Evolutionary conservation across 2,888 invertebrate species (phyloP).

Genomic region (Prosopocoilus inquinatus): DNA sequence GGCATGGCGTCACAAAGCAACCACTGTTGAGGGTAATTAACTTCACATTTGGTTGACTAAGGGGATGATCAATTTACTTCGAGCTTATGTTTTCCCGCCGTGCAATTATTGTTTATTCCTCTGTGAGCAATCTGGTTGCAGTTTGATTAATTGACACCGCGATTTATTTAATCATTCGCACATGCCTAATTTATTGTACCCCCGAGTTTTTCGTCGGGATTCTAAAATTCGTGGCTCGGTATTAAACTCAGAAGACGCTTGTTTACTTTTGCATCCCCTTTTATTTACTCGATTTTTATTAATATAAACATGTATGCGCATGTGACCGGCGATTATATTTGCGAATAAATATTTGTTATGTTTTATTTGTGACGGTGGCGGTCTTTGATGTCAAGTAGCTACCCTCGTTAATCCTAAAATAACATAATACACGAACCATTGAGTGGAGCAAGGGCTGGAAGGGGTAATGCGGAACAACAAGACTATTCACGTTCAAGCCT

Average conservation of each 20-base stretch:
- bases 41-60: conserved; percentile 37
- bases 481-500: conserved; percentile 39
- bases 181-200: too few relatives aligned
- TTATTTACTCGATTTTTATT: background rate
- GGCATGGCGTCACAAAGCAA: conserved; percentile 45
- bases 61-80: conserved; percentile 17
- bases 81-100: conserved; percentile 8
- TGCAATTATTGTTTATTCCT: background rate
- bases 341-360: conserved; percentile 43
- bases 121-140: too few relatives aligned
- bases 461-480: conserved; percentile 28
- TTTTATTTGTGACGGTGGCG: conserved; percentile 35
- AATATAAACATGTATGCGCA: conserved; percentile 20
- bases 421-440: conserved; percentile 42
- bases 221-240: too few relatives aligned
- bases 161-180: too few relatives aligned
- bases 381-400: conserved; percentile 47
- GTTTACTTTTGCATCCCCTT: too few relatives aligned
- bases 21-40: conserved; percentile 51
- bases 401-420: conserved; percentile 46
- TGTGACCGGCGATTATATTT: conserved; percentile 30
- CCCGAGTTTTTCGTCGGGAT: too few relatives aligned
- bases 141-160: too few relatives aligned
- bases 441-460: conserved; percentile 24
- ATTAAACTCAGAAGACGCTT: too few relatives aligned